These are phyloP conservation scores for Chloromyia formosa DNA, from an alignment of 2,888 invertebrate species.

Conservation along the genomic window DNA sequence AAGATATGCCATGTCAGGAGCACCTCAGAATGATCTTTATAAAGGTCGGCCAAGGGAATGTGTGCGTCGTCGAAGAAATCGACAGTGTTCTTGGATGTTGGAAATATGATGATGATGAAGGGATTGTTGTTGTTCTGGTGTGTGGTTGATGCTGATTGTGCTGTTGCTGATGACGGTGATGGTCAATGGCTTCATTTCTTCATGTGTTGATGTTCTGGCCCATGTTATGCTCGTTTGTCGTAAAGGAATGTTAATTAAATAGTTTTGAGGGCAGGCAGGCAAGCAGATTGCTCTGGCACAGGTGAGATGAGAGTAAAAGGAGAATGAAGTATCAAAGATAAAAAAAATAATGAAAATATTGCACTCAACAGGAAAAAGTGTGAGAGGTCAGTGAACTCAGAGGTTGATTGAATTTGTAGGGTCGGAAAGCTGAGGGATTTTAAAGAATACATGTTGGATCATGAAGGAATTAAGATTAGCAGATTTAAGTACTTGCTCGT, in stretches of 20 bases:
- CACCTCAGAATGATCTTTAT: constrained; percentile 5
- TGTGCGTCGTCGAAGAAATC: constrained; percentile 14
- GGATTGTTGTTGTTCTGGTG: too few relatives aligned
- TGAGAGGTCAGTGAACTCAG: too few relatives aligned
- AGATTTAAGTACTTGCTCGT: too few relatives aligned
- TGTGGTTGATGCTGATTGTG: not conserved
- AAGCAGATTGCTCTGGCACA: too few relatives aligned
- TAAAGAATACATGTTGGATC: too few relatives aligned
- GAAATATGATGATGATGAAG: not conserved
- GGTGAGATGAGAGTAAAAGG: too few relatives aligned
- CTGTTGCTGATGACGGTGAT: constrained; percentile 4
- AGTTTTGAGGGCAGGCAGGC: not conserved
- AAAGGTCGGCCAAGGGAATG: constrained; percentile 7
- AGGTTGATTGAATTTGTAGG: too few relatives aligned
- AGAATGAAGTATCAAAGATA: too few relatives aligned
- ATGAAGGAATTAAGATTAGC: too few relatives aligned
- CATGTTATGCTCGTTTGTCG: not conserved
- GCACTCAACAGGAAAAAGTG: too few relatives aligned
- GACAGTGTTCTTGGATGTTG: constrained; percentile 1
- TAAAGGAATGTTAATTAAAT: constrained; percentile 19
- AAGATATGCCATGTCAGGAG: not conserved
- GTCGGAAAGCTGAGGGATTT: too few relatives aligned
- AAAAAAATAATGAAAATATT: too few relatives aligned
- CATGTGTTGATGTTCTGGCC: not conserved
- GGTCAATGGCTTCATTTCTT: constrained; percentile 32